Evolutionary conservation across 2,113 vertebrate genomes (phyloP).

Genomic region (Macroglossus sobrinus): DNA sequence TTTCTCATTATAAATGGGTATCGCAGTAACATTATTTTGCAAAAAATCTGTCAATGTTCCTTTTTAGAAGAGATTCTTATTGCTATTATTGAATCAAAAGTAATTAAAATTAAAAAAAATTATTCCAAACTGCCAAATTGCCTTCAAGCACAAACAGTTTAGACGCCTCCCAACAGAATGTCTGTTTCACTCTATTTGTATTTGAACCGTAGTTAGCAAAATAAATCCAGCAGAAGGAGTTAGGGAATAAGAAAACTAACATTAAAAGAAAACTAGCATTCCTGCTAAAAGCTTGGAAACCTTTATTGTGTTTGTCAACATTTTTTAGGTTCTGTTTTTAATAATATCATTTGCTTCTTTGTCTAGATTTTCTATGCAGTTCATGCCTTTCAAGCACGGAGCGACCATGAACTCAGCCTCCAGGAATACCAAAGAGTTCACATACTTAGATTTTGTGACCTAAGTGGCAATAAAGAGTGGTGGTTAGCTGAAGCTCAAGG

Average conservation of each 20-base stretch:
- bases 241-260: background rate
- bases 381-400: constrained; percentile 94
- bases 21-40: background rate
- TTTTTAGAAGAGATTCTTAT: background rate
- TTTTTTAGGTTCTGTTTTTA: constrained; percentile 2
- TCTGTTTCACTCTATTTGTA: background rate
- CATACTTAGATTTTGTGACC: constrained; percentile 92
- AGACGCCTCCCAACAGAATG: background rate
- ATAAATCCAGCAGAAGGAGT: background rate
- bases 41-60: constrained; percentile 7
- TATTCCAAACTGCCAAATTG: background rate
- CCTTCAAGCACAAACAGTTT: background rate
- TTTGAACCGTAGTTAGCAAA: background rate
- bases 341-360: constrained; percentile 47
- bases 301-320: background rate
- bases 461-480: constrained; percentile 97
- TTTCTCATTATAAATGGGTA: background rate
- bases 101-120: background rate
- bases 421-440: constrained; percentile 93
- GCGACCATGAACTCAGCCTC: constrained; percentile 93
- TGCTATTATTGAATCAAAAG: background rate
- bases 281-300: background rate
- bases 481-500: constrained; percentile 96
- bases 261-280: background rate
- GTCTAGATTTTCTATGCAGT: constrained; percentile 94